Percentiles rank a stretch among this genome's conserved stretches.
phyloP scores from a whole-genome alignment of 2,113 vertebrate genomes.

The Hydrochoerus hydrochaeris region DNA sequence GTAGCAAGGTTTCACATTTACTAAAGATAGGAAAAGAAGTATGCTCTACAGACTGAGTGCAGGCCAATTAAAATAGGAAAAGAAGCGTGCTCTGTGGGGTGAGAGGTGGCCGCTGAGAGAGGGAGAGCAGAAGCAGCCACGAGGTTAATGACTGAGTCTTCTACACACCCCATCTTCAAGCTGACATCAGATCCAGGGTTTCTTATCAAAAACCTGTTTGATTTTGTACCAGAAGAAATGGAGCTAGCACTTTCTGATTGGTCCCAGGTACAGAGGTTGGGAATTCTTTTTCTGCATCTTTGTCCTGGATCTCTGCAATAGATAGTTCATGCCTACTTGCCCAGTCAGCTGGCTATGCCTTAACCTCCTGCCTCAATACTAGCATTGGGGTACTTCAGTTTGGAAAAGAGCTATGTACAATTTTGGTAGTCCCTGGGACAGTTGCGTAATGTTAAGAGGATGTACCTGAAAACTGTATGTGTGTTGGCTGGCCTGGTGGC shows the following conservation, averaged over 20 bases:
- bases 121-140: background rate
- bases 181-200: background rate
- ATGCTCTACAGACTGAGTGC: too few relatives aligned
- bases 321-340: background rate
- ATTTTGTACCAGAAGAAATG: background rate
- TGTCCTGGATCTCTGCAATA: background rate
- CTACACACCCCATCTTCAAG: background rate
- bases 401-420: background rate
- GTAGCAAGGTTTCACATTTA: background rate
- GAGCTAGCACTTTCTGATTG: background rate
- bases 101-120: background rate
- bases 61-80: background rate
- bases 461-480: background rate
- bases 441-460: conserved; percentile 1
- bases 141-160: background rate
- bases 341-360: background rate
- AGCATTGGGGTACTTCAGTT: background rate
- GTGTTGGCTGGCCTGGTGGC: background rate
- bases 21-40: background rate
- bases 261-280: background rate
- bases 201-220: background rate
- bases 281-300: background rate
- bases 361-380: background rate
- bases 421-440: conserved; percentile 1
- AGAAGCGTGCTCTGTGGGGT: background rate